Evolutionary conservation across 2,113 vertebrate species (phyloP).

Genomic region (Pungitius pungitius): DNA sequence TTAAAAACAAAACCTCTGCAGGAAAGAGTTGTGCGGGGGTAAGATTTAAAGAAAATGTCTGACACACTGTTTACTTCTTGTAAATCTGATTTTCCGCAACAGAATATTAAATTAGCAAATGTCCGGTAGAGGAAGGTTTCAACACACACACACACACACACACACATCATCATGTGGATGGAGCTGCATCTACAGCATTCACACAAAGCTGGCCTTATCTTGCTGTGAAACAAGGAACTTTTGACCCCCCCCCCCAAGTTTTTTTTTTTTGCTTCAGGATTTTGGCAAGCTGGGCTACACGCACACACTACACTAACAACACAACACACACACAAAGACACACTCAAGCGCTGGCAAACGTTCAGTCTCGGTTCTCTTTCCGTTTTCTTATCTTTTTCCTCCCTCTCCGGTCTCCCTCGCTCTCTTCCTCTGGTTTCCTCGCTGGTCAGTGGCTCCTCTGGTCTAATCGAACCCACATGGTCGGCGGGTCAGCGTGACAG

Average conservation of each 20-base stretch:
- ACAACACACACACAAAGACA: not conserved
- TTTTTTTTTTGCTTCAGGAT: not conserved
- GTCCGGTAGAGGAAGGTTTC: conserved; percentile 27
- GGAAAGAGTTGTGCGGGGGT: conserved; percentile 3
- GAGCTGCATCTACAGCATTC: conserved; percentile 9
- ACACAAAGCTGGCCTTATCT: conserved; percentile 13
- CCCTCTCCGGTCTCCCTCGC: conserved; percentile 14
- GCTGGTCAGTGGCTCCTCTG: conserved; percentile 12
- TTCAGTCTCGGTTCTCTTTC: not conserved
- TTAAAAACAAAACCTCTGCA: not conserved
- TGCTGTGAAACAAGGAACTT: not conserved
- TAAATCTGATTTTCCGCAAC: conserved; percentile 4
- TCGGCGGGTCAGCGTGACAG: conserved; percentile 49
- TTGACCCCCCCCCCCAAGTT: not conserved
- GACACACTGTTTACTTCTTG: conserved; percentile 28
- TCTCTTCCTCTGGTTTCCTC: conserved; percentile 29
- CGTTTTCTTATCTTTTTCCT: conserved; percentile 21
- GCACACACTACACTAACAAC: not conserved
- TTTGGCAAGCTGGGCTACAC: not conserved
- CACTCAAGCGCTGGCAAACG: not conserved
- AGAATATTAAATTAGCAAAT: conserved; percentile 42
- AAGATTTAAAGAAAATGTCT: conserved; percentile 15
- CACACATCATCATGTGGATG: not conserved
- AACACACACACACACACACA: not conserved
- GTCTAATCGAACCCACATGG: conserved; percentile 74